These are phyloP conservation scores for Beroe forskalii DNA, from an alignment of 37 sponge, comb jelly and placozoan species.

Conservation along the genomic window DNA sequence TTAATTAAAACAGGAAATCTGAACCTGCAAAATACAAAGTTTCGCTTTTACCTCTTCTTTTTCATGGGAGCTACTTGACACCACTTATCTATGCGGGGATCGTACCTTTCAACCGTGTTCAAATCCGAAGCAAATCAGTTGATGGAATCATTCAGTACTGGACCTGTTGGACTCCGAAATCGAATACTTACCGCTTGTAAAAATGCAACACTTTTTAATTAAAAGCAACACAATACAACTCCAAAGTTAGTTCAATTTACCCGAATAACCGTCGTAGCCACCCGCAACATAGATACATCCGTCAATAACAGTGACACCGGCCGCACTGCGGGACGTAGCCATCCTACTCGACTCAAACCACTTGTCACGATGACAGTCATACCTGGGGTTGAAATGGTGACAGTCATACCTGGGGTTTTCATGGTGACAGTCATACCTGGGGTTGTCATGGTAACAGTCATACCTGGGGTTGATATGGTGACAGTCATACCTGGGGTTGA, in stretches of 20 bases:
- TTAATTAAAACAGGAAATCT: neutral
- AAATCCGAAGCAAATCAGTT: neutral
- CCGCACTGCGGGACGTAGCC: conserved; percentile 37
- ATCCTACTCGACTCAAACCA: conserved; percentile 21
- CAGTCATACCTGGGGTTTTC: neutral
- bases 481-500: conserved; percentile 26
- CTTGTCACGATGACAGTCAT: conserved; percentile 44
- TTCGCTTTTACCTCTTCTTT: neutral
- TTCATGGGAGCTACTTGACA: conserved; percentile 45
- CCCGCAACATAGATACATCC: conserved; percentile 55
- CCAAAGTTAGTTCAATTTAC: too few relatives aligned
- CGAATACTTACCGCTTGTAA: too few relatives aligned
- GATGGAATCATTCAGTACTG: neutral
- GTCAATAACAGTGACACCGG: conserved; percentile 35
- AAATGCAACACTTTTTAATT: too few relatives aligned
- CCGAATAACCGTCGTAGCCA: conserved; percentile 50
- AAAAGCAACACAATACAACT: too few relatives aligned
- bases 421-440: too few relatives aligned
- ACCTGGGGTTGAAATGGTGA: conserved; percentile 4
- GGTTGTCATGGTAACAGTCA: too few relatives aligned
- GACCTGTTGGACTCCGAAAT: neutral
- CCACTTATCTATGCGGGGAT: conserved; percentile 37
- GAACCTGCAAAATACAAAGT: neutral
- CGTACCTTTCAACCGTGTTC: conserved; percentile 58
- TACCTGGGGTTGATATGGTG: neutral